Evolutionary conservation across 92 coral and sea anemone genomes (phyloP), one percentile per base, ranked within the genome.

Genomic region (Porites divaricata): DNA sequence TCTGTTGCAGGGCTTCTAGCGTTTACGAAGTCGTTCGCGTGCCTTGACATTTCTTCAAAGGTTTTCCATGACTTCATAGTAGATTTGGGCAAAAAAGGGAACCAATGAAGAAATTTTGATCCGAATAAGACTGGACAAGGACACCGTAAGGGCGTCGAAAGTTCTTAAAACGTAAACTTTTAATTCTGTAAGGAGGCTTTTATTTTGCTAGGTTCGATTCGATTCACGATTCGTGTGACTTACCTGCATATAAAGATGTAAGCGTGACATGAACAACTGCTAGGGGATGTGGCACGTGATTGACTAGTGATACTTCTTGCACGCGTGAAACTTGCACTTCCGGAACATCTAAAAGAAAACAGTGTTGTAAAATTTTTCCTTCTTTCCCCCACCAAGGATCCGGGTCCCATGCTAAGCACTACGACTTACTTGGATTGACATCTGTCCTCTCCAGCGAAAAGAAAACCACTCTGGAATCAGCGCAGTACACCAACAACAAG

Each of bases 201-300:
- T 54, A 54, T 8, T 15, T 15, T 12, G 0, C 59, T 75, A 21
- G 80, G 67, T 25, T 76, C 52, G 8, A 65, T n/a, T n/a, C 6
- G 45, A 24, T 14, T 53, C 20, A 28, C 65, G 56, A 28, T 73
- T 72, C 23, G 25, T 6, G 45, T 35, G 45, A 35, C 75, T 50
- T 72, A 95, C 99, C 99, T 68, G 91, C 80, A 61, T 96, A 93
- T 21, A 89, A 87, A 48, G 95, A 94, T 63, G 96, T 96, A 80
- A 96, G 87, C 5, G 99, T 96, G 89, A 96, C 88, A 73, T 96
- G 98, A 41, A 96, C 92, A 41, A 96, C 99, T 41, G 99, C 95
- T 50, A 96, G 80, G 50, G 99, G 99, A 66, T 96, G 99, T 19
- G 99, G 98, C 52, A 96, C 99, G 69, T 96, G 98, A 85, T 88